phyloP scores from a whole-genome alignment of 92 coral and sea anemone species.

The Zoanthus gigantus region DNA sequence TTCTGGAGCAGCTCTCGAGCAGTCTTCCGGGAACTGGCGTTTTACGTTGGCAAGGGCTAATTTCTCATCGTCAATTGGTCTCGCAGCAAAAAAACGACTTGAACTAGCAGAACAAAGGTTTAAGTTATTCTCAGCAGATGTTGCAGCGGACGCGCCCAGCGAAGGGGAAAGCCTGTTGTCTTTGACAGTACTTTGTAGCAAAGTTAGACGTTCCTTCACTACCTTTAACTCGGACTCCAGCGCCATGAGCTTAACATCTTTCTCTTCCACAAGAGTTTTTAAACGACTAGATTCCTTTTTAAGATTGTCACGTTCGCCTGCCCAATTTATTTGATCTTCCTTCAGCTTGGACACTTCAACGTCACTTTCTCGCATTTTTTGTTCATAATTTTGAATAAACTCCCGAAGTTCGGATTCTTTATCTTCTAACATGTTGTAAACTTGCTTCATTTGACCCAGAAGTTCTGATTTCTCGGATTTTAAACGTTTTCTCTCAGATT shows the following conservation, averaged over 20 bases:
- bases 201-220: conserved; percentile 75
- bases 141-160: not conserved
- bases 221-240: conserved; percentile 78
- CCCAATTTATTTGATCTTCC: conserved; percentile 70
- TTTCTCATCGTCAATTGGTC: conserved; percentile 72
- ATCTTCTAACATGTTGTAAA: conserved; percentile 90
- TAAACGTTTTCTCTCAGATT: conserved; percentile 88
- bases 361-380: conserved; percentile 87
- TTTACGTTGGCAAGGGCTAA: conserved; percentile 47
- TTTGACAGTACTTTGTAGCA: conserved; percentile 62
- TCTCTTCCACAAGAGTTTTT: conserved; percentile 75
- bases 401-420: conserved; percentile 93
- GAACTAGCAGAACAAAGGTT: conserved; percentile 50
- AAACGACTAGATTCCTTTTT: conserved; percentile 46
- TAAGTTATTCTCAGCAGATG: conserved; percentile 50
- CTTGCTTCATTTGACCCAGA: conserved; percentile 91
- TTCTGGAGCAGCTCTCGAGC: conserved; percentile 17
- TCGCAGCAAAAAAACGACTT: conserved; percentile 64
- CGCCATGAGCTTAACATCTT: conserved; percentile 78
- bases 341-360: conserved; percentile 66
- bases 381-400: conserved; percentile 93
- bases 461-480: conserved; percentile 90
- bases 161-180: conserved; percentile 35
- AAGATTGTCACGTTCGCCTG: conserved; percentile 27
- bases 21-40: conserved; percentile 34